Conservation (phyloP, 2,797 vertebrate species). For the Eulemur mongoz region DNA sequence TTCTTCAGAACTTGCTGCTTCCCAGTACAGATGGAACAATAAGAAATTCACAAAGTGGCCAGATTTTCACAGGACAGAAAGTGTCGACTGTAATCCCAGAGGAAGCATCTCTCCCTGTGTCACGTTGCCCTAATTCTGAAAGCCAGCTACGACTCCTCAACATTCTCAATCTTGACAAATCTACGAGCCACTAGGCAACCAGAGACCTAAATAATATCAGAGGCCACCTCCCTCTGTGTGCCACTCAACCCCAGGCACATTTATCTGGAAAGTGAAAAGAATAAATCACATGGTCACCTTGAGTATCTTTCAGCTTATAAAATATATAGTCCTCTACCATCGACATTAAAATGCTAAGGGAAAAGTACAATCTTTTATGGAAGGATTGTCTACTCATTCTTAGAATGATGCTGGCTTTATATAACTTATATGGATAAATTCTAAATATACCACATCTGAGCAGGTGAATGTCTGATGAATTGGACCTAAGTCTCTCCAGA, state of each 20-base stretch:
- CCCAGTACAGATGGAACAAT: background rate
- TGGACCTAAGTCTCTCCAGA: background rate
- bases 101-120: background rate
- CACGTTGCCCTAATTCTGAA: background rate
- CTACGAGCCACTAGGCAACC: background rate
- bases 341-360: background rate
- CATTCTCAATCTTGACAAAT: background rate
- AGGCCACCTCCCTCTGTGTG: background rate
- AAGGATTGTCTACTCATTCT: background rate
- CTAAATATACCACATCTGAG: background rate
- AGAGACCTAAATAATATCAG: background rate
- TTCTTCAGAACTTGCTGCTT: background rate
- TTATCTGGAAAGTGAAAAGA: background rate
- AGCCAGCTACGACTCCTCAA: background rate
- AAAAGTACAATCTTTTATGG: background rate
- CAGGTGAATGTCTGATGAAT: background rate
- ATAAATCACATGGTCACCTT: background rate
- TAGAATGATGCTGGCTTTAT: background rate
- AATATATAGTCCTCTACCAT: background rate
- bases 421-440: background rate
- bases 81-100: background rate
- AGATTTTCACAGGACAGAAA: background rate
- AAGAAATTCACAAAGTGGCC: background rate
- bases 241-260: background rate
- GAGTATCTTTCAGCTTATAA: background rate